These are phyloP conservation scores for Orussus abietinus DNA, from an alignment of 1,140 invertebrate genomes.

Conservation along the genomic window DNA sequence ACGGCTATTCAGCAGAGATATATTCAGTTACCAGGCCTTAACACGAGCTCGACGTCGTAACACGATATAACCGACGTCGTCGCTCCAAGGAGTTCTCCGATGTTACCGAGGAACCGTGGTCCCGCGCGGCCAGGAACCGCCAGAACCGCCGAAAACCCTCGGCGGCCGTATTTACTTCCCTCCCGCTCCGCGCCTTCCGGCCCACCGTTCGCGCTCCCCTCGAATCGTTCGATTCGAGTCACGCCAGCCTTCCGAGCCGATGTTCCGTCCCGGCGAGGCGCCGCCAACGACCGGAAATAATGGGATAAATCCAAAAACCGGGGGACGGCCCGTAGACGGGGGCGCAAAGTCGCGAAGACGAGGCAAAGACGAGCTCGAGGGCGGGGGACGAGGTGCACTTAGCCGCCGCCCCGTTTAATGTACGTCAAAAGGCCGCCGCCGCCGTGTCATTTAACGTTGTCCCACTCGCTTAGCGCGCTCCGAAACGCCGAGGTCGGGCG, in stretches of 20 bases:
- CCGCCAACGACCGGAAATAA: neutral
- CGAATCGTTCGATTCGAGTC: too few relatives aligned
- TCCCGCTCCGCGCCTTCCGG: too few relatives aligned
- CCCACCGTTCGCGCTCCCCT: too few relatives aligned
- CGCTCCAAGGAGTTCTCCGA: constrained; percentile 27
- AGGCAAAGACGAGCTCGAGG: constrained; percentile 16
- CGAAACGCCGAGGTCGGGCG: constrained; percentile 29
- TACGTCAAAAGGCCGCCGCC: constrained; percentile 33
- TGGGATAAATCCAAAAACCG: neutral
- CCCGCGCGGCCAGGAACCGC: constrained; percentile 9
- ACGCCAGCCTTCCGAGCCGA: constrained; percentile 16
- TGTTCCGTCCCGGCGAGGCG: constrained; percentile 15
- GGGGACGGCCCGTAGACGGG: constrained; percentile 5
- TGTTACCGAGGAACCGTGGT: constrained; percentile 22
- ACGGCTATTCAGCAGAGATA: constrained; percentile 41
- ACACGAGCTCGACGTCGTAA: constrained; percentile 40
- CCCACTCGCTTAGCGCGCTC: constrained; percentile 21
- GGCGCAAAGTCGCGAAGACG: constrained; percentile 17
- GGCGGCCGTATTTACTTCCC: too few relatives aligned
- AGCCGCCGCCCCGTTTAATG: constrained; percentile 36
- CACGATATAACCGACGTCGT: constrained; percentile 43
- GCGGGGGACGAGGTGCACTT: constrained; percentile 33
- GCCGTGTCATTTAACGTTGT: constrained; percentile 29
- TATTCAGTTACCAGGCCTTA: constrained; percentile 44
- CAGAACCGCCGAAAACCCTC: too few relatives aligned